Base-by-base conservation (phyloP, 2,113 vertebrate species). In the Eulacestoma nigropectus region DNA sequence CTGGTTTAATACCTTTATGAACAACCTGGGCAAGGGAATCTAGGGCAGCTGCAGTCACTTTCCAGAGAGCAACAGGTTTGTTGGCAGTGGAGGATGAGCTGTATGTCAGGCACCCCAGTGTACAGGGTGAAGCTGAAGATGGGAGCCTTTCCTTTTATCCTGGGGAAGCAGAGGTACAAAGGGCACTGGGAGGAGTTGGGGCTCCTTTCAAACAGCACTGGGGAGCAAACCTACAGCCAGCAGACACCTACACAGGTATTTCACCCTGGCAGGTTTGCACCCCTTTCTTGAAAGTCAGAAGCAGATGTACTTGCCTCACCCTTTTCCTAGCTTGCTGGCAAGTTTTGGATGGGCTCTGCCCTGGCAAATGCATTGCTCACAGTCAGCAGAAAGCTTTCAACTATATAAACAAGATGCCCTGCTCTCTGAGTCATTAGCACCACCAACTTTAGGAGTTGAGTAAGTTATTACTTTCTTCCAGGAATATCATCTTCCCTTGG, bases 401-500 rank as follows among this genome's bases (percentile, higher is more conserved):
- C 52, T 85, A 26, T 35, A 49, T 53, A 53, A 95, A 64, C 37
- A 75, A 57, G 60, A 42, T 7, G 1, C 2, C 70, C 67, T 16
- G 4, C 10, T 87, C 35, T 68, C 35, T 25, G 4, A 30, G 33
- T 68, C 65, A 72, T 49, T 72, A 74, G 30, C 22, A 70, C 37
- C n/a, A 76, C 21, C 4, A 4, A 3, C 13, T 82, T 88, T 32
- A 68, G 73, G 29, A 88, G 29, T 10, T 81, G 77, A 89, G 32
- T 69, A 95, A 95, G 69, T 49, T 5, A 4, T 55, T 76, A 64
- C 8, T 84, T 93, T 86, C 80, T 84, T 46, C 27, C 80, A 93
- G 63, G 95, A 93, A 85, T 87, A 91, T 11, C 9, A 76, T 65
- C 94, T 93, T 87, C n/a, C 49, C 19, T 62, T 92, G 91, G 68